phyloP scores from a whole-genome alignment of 1,140 invertebrate species.

The Whitmania pigra region DNA sequence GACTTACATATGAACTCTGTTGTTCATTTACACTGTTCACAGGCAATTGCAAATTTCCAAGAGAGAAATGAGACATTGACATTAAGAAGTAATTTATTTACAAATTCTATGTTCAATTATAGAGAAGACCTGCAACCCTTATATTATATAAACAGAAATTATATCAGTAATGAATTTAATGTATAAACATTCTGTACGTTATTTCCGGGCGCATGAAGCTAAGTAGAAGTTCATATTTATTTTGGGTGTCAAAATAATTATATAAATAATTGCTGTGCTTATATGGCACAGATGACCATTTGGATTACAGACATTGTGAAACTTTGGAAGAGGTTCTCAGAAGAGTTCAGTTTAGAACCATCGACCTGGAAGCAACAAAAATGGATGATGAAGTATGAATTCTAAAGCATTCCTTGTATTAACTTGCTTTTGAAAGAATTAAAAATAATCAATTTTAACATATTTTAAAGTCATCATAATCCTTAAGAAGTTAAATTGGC shows the following conservation, averaged over 20 bases:
- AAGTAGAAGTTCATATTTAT: neutral
- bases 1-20: conserved; percentile 14
- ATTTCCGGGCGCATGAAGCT: too few relatives aligned
- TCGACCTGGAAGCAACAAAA: conserved; percentile 55
- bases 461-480: neutral
- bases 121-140: neutral
- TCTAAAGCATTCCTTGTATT: neutral
- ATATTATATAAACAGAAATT: neutral
- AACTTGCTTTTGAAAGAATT: neutral
- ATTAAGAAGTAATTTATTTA: conserved; percentile 31
- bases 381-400: conserved; percentile 56
- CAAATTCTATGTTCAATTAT: neutral
- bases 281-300: conserved; percentile 38
- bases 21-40: conserved; percentile 26
- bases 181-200: too few relatives aligned
- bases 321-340: conserved; percentile 63
- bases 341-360: conserved; percentile 55
- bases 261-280: conserved; percentile 6
- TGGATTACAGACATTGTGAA: conserved; percentile 54
- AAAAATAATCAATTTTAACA: neutral
- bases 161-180: neutral
- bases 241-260: neutral
- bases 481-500: neutral
- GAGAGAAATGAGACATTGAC: conserved; percentile 34
- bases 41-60: conserved; percentile 30